Evolutionary conservation across 2,113 vertebrate species (phyloP), one percentile per base, ranked within the genome.

Genomic region (Ancistrus triradiatus): DNA sequence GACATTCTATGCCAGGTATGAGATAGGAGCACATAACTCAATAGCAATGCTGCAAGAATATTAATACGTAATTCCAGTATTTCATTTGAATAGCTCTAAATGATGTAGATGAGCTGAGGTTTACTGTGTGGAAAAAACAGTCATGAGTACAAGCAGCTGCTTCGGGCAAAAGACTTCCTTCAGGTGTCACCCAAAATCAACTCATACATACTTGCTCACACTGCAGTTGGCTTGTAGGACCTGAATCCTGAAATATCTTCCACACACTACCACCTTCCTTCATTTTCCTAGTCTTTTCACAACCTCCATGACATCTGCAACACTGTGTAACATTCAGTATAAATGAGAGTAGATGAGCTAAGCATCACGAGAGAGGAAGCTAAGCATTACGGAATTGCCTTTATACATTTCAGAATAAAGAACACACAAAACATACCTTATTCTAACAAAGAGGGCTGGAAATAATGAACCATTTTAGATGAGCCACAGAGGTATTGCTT

Each of bases 401-500:
- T n/a, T n/a, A n/a, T n/a, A n/a, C n/a, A n/a, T n/a, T n/a, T n/a
- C n/a, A n/a, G n/a, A n/a, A n/a, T n/a, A n/a, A n/a, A n/a, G n/a
- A n/a, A n/a, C n/a, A n/a, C n/a, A n/a, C n/a, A n/a, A n/a, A n/a
- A n/a, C n/a, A n/a, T n/a, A n/a, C n/a, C n/a, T n/a, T n/a, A n/a
- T n/a, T n/a, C n/a, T n/a, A n/a, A n/a, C n/a, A n/a, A n/a, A n/a
- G n/a, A n/a, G n/a, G n/a, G n/a, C 21, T 11, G 1, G 19, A 65
- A 47, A 65, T 47, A 42, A 42, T 15, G 18, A 55, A 24, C 33
- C 4, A 46, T 44, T 49, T 38, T 4, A 49, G 24, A 65, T 49
- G n/a, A 70, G 63, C 11, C 50, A 67, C 55, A 63, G 46, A 24
- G 72, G 27, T 43, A 44, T 8, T 28, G 33, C 69, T 74, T 77